These are phyloP conservation scores for Zeuzera pyrina DNA, from an alignment of 2,888 invertebrate genomes.

Conservation along the genomic window DNA sequence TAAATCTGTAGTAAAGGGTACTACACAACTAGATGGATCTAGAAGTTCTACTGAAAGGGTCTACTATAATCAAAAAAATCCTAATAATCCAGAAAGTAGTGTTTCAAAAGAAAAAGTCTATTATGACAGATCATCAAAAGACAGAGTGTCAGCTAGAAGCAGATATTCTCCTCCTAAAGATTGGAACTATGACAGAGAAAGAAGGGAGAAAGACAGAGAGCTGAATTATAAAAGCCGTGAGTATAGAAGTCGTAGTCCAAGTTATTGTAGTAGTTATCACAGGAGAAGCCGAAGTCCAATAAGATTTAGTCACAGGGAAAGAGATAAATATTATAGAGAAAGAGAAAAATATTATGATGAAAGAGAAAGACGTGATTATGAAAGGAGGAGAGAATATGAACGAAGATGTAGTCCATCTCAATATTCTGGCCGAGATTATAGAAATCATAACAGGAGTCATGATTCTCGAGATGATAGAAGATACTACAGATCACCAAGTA, in stretches of 20 bases:
- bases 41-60: no score
- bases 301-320: conserved; percentile 19
- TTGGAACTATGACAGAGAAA: conserved; percentile 22
- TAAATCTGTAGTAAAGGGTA: no score
- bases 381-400: conserved; percentile 35
- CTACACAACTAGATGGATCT: no score
- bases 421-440: conserved; percentile 25
- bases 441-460: conserved; percentile 31
- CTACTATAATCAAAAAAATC: no score
- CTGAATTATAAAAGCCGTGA: conserved; percentile 7
- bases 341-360: conserved; percentile 8
- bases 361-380: conserved; percentile 24
- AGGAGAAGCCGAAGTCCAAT: conserved; percentile 29
- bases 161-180: conserved; percentile 11
- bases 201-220: conserved; percentile 17
- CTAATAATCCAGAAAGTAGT: no score
- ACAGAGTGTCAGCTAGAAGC: conserved; percentile 3
- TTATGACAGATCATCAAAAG: no score
- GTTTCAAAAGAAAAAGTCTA: no score
- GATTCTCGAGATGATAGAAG: conserved; percentile 23
- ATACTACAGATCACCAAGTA: conserved; percentile 32
- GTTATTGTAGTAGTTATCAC: conserved; percentile 19
- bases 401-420: conserved; percentile 27
- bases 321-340: conserved; percentile 10
- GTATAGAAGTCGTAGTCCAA: conserved; percentile 30